Conservation (phyloP, 1,140 invertebrate genomes). For the Trissolcus basalis region DNA sequence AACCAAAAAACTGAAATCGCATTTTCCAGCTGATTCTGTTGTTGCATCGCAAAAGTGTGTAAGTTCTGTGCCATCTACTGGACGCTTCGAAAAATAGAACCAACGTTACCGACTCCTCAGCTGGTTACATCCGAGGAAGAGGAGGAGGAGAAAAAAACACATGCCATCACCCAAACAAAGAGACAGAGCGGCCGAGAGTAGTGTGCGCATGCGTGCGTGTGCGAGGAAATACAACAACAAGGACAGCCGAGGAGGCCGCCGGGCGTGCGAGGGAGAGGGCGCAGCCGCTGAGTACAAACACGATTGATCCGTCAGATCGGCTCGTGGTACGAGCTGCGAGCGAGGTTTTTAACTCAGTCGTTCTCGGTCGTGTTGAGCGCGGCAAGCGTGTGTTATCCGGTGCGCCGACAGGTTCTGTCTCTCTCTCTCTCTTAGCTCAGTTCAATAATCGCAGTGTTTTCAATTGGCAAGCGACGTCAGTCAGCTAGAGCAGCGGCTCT, state of each 20-base stretch:
- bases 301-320: slow-evolving; percentile 43
- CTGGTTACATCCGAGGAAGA: too few species aligned
- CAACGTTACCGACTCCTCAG: too few species aligned
- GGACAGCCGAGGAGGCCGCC: not conserved
- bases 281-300: slow-evolving; percentile 10
- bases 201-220: slow-evolving; percentile 30
- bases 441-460: slow-evolving; percentile 7
- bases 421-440: too few species aligned
- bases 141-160: not conserved
- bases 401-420: slow-evolving; percentile 5
- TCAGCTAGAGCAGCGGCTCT: not conserved
- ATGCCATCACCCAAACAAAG: slow-evolving; percentile 5
- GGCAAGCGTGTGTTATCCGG: slow-evolving; percentile 6
- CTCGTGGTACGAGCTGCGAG: slow-evolving; percentile 14
- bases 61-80: too few species aligned
- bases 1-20: too few species aligned
- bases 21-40: too few species aligned
- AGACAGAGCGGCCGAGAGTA: not conserved
- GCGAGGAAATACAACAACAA: slow-evolving; percentile 3
- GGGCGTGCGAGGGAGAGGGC: slow-evolving; percentile 4
- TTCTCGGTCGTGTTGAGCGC: slow-evolving; percentile 18
- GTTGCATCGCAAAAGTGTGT: too few species aligned
- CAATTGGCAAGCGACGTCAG: not conserved
- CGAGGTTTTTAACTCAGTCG: slow-evolving; percentile 43
- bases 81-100: too few species aligned